Conservation (phyloP, 2,113 vertebrate species). For the Aspiorhynchus laticeps region DNA sequence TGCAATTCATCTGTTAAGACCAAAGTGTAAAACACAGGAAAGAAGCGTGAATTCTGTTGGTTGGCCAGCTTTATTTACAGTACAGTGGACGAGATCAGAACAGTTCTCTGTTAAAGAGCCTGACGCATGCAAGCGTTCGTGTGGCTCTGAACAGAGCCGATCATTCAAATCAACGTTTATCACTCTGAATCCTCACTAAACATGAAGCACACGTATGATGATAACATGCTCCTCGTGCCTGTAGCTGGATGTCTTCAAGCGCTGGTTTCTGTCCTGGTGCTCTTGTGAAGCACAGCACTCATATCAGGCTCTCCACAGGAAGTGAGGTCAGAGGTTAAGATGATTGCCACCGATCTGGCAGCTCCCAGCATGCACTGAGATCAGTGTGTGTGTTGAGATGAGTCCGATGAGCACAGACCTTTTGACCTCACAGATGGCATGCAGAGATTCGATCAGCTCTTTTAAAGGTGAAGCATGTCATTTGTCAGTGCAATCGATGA, state of each 20-base stretch:
- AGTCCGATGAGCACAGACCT: not conserved
- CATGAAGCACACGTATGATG: too few species aligned
- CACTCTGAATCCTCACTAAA: too few species aligned
- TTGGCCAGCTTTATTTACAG: not conserved
- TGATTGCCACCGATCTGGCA: not conserved
- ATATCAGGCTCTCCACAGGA: not conserved
- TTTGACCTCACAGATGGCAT: not conserved
- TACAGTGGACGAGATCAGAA: not conserved
- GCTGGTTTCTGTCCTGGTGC: not conserved
- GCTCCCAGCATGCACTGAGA: not conserved
- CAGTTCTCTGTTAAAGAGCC: not conserved
- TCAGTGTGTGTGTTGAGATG: not conserved
- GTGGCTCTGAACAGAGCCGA: not conserved
- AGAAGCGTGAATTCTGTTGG: not conserved
- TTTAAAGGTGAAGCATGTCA: not conserved
- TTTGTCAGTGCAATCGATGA: not conserved
- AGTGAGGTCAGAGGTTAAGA: slow-evolving; percentile 8
- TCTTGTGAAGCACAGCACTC: not conserved
- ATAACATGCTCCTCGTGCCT: not conserved
- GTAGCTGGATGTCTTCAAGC: not conserved
- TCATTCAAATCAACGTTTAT: too few species aligned
- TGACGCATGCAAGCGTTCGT: not conserved
- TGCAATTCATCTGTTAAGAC: not conserved
- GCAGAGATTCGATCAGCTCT: not conserved
- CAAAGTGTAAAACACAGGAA: not conserved